Evolutionary conservation across 1,140 invertebrate species (phyloP).

Genomic region (Andricus grossulariae): DNA sequence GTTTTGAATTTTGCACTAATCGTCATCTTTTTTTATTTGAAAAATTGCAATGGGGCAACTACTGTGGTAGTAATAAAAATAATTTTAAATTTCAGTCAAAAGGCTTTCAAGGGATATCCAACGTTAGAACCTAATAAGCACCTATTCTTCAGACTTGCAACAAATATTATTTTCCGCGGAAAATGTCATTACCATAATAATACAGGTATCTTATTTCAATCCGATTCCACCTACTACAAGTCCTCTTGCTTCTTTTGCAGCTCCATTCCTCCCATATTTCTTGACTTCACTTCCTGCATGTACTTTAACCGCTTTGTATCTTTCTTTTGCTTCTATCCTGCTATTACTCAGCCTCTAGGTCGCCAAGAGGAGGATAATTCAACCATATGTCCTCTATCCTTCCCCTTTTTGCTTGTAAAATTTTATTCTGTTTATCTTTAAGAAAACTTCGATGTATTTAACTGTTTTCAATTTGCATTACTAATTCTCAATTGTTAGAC

Average conservation of each 20-base stretch:
- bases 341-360: slow-evolving; percentile 15
- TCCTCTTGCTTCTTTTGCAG: slow-evolving; percentile 2
- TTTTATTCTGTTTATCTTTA: not conserved
- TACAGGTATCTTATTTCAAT: slow-evolving; percentile 24
- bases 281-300: slow-evolving; percentile 24
- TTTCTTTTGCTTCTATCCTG: slow-evolving; percentile 12
- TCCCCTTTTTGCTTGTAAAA: not conserved
- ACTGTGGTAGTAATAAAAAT: no score
- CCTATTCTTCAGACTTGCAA: not conserved
- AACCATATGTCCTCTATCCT: not conserved
- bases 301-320: slow-evolving; percentile 21
- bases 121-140: no score
- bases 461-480: not conserved
- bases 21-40: no score
- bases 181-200: slow-evolving; percentile 11
- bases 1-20: no score
- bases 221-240: slow-evolving; percentile 29
- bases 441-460: not conserved
- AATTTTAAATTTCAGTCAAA: no score
- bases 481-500: not conserved
- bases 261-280: slow-evolving; percentile 27
- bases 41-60: no score
- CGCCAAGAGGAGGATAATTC: not conserved
- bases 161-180: not conserved
- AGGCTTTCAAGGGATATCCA: no score